phyloP scores from a whole-genome alignment of 2,113 vertebrate genomes.

The Felis chaus region DNA sequence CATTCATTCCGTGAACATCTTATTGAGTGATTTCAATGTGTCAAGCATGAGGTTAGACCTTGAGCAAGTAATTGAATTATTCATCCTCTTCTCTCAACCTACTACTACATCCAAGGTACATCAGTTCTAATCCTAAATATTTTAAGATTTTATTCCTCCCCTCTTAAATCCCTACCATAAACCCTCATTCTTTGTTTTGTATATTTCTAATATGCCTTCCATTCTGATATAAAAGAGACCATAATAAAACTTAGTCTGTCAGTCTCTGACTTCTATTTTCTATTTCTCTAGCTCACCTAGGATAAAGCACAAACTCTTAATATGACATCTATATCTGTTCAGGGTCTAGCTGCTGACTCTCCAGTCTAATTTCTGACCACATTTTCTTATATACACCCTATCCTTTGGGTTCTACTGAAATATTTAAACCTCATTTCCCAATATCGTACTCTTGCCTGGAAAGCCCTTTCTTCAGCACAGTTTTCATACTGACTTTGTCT shows the following conservation, averaged over 20 bases:
- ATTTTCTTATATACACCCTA: neutral
- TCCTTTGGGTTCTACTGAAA: neutral
- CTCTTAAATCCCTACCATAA: neutral
- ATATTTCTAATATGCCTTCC: neutral
- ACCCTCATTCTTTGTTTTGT: neutral
- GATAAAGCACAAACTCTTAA: neutral
- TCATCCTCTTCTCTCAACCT: neutral
- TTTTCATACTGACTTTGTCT: neutral
- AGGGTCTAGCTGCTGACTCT: neutral
- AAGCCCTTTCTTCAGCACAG: neutral
- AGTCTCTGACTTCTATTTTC: neutral
- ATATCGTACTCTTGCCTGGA: neutral
- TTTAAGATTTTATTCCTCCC: neutral
- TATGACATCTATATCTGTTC: neutral
- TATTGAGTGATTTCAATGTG: slow-evolving; percentile 15
- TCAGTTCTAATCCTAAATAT: neutral
- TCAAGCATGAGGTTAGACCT: neutral
- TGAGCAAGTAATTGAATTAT: neutral
- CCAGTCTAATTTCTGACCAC: neutral
- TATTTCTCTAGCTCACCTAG: neutral
- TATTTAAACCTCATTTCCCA: neutral
- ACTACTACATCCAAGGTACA: neutral
- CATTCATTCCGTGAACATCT: neutral
- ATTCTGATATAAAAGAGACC: neutral
- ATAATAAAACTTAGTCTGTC: neutral